These are phyloP conservation scores for Centropus unirufus DNA, from an alignment of 2,113 vertebrate species.

Conservation along the genomic window DNA sequence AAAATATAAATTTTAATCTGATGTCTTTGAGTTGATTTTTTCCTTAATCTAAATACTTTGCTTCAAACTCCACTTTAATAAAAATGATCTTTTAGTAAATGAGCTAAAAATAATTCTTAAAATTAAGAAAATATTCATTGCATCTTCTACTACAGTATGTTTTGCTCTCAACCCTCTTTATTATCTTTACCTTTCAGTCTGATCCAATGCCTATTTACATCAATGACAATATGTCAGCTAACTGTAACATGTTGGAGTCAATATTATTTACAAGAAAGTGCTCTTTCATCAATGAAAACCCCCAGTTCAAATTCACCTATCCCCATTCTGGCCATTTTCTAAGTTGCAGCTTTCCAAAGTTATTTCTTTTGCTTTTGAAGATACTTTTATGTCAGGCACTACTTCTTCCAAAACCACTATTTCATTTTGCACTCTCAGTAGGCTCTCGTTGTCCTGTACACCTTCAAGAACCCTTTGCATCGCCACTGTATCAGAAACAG, in stretches of 20 bases:
- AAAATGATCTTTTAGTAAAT: neutral
- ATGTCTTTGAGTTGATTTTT: neutral
- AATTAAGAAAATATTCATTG: neutral
- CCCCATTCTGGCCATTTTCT: constrained; percentile 40
- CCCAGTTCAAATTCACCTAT: constrained; percentile 5
- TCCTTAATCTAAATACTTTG: neutral
- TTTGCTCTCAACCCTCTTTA: neutral
- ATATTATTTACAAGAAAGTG: neutral
- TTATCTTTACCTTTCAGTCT: neutral
- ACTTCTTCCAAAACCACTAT: constrained; percentile 73
- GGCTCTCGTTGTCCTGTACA: constrained; percentile 77
- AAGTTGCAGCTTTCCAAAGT: constrained; percentile 22
- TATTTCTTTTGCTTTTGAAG: constrained; percentile 59
- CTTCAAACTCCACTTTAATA: neutral
- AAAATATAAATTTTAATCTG: neutral
- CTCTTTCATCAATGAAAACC: neutral
- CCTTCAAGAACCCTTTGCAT: constrained; percentile 82
- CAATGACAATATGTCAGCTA: neutral
- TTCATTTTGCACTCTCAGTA: constrained; percentile 79
- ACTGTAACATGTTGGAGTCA: neutral
- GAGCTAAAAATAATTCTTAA: neutral
- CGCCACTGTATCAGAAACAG: constrained; percentile 76
- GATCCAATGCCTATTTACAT: neutral
- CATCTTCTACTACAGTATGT: neutral
- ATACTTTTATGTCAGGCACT: constrained; percentile 60